A percentile compares a stretch with the other conserved stretches of the same genome.
These are phyloP conservation scores for Pangasianodon hypophthalmus DNA, from an alignment of 2,113 vertebrate species.

Conservation along the genomic window DNA sequence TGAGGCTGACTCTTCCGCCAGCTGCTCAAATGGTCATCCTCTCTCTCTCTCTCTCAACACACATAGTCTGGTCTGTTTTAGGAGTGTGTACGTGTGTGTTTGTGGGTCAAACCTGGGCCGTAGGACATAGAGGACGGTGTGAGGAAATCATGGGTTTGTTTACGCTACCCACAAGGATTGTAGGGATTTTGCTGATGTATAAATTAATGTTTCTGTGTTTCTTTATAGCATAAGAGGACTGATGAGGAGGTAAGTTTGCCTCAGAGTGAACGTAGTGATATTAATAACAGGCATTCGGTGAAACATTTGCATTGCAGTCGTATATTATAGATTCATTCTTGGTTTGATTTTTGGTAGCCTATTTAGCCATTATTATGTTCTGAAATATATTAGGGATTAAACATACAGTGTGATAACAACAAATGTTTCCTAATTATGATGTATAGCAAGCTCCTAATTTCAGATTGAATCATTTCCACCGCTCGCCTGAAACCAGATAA, in stretches of 20 bases:
- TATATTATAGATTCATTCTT: neutral
- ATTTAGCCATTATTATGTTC: neutral
- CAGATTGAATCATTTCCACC: constrained; percentile 6
- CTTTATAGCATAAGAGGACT: neutral
- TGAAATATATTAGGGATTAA: neutral
- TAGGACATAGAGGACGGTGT: neutral
- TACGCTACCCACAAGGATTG: neutral
- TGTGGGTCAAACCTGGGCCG: neutral
- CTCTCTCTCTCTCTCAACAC: neutral
- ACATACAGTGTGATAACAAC: neutral
- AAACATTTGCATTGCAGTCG: neutral
- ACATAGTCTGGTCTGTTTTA: neutral
- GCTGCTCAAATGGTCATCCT: constrained; percentile 30
- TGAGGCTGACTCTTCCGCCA: constrained; percentile 26
- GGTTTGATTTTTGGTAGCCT: neutral
- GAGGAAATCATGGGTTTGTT: constrained; percentile 13
- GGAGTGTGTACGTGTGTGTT: neutral
- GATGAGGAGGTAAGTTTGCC: constrained; percentile 21
- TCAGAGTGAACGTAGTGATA: neutral
- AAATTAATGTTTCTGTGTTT: neutral
- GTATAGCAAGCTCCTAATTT: neutral
- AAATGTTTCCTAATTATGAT: neutral
- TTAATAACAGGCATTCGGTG: neutral
- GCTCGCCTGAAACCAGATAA: neutral
- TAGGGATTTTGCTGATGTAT: neutral